These are phyloP conservation scores for Endotricha flammealis DNA, from an alignment of 2,888 invertebrate genomes.

Conservation along the genomic window DNA sequence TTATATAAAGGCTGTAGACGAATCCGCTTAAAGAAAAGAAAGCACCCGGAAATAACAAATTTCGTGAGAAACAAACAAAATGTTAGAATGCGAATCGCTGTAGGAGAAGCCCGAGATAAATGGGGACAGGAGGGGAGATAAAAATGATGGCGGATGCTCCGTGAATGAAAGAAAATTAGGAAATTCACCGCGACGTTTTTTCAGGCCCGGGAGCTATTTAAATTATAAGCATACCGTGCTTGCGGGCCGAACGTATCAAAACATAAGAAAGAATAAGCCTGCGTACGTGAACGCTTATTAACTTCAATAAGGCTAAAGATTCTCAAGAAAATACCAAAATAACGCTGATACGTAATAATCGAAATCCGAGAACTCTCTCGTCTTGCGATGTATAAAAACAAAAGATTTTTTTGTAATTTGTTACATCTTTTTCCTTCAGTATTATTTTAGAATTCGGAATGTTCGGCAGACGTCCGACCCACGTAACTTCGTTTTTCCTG, in stretches of 20 bases:
- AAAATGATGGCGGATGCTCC: constrained; percentile 73
- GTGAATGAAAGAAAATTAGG: constrained; percentile 72
- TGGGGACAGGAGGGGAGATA: constrained; percentile 71
- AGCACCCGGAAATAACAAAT: constrained; percentile 74
- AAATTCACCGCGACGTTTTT: constrained; percentile 65
- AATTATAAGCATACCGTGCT: constrained; percentile 48
- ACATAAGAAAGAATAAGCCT: constrained; percentile 1
- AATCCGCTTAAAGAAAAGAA: constrained; percentile 70
- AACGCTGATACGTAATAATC: not conserved
- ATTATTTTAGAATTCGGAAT: no score
- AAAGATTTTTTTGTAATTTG: not conserved
- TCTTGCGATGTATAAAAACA: not conserved
- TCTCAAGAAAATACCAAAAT: constrained; percentile 1
- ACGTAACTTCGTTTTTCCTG: no score
- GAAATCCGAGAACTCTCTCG: not conserved
- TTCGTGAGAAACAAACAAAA: constrained; percentile 74
- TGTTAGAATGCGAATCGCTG: constrained; percentile 64
- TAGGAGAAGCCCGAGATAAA: constrained; percentile 66
- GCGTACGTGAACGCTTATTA: constrained; percentile 3
- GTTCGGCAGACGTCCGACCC: no score
- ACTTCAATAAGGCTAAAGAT: constrained; percentile 2
- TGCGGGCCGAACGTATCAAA: not conserved
- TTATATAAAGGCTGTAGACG: constrained; percentile 58
- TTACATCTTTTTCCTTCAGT: no score
- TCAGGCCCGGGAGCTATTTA: constrained; percentile 52